A percentile compares a stretch with the other conserved stretches of the same genome.
Evolutionary conservation across 1,140 invertebrate species (phyloP).

Genomic region (Hydropsyche tenuis): DNA sequence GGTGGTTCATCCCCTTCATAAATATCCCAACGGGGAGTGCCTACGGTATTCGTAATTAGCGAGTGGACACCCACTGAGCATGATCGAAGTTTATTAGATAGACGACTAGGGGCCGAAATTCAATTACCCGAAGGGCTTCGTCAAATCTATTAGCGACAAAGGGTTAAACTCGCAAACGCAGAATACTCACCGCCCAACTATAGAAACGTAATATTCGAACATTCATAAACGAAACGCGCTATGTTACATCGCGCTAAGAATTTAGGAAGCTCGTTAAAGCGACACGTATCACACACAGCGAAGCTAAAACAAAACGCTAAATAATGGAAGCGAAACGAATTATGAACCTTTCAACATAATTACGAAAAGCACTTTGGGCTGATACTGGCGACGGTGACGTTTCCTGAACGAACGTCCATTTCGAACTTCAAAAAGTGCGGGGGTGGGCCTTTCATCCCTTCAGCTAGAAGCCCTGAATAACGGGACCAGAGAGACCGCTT

Average conservation of each 20-base stretch:
- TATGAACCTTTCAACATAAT: slow-evolving; percentile 7
- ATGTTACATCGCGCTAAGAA: too few relatives aligned
- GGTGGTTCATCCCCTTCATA: neutral
- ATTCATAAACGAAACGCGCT: too few relatives aligned
- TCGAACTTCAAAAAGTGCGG: neutral
- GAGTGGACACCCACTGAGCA: slow-evolving; percentile 28
- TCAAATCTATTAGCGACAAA: neutral
- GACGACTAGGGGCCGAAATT: slow-evolving; percentile 15
- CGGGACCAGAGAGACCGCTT: too few relatives aligned
- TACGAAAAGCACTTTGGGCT: neutral
- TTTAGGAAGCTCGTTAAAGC: too few relatives aligned
- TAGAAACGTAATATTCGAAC: too few relatives aligned
- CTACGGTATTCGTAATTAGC: slow-evolving; percentile 33
- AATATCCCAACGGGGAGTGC: slow-evolving; percentile 11
- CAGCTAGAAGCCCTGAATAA: too few relatives aligned
- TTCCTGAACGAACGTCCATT: slow-evolving; percentile 19
- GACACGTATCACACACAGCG: too few relatives aligned
- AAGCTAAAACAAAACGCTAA: too few relatives aligned
- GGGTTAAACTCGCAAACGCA: too few relatives aligned
- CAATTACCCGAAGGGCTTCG: neutral
- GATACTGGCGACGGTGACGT: slow-evolving; percentile 9
- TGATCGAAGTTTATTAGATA: neutral
- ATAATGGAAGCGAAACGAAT: neutral
- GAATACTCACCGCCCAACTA: too few relatives aligned
- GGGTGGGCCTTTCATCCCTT: too few relatives aligned